Evolutionary conservation across 2,888 invertebrate species (phyloP), one percentile per base, ranked within the genome.

Genomic region (Zaprionus lineosus): DNA sequence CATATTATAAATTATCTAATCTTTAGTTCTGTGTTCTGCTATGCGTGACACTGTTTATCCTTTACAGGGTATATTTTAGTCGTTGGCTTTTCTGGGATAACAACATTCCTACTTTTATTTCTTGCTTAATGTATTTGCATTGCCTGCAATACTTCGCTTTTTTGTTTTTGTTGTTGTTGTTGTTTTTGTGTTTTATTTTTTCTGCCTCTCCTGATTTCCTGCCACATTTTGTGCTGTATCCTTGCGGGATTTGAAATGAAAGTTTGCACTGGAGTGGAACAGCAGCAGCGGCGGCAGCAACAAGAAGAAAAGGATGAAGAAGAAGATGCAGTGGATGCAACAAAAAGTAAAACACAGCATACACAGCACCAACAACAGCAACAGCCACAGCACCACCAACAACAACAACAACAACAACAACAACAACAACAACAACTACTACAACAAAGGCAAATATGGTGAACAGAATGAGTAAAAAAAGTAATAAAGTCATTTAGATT

Each of bases 401-500:
- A 52, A 12, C 37, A 14, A 28, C 31, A 48, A 26, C 21, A 16
- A 41, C 14, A 50, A 31, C 18, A 24, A 31, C 48, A 31, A 52
- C 44, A 73, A 52, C 19, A 51, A 15, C 34, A 12, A 26, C 29
- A 48, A 24, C 18, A 11, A 36, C 12, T 44, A 36, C 16, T 18
- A 31, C 48, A 31, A 52, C 44, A 68, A 7, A 3, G 7, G 7
- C 48, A 73, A 72, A 67, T 67, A 44, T 74, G 83, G 56, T 36
- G 66, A 61, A 60, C 14, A 28, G 15, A 21, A 36, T 26, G 14
- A 9, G 29, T 28, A 59, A 74, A 62, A 79, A 73, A 60, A 81
- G 78, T 77, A 81, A 81, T 81, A 77, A 81, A 79, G 79, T 86
- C 86, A 86, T 86, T 81, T 86, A 86, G 79, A 86, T 86, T 86